Percentiles rank a stretch among this genome's conserved stretches.
Conservation (phyloP, 1,140 invertebrate species). For the Listronotus bonariensis region DNA sequence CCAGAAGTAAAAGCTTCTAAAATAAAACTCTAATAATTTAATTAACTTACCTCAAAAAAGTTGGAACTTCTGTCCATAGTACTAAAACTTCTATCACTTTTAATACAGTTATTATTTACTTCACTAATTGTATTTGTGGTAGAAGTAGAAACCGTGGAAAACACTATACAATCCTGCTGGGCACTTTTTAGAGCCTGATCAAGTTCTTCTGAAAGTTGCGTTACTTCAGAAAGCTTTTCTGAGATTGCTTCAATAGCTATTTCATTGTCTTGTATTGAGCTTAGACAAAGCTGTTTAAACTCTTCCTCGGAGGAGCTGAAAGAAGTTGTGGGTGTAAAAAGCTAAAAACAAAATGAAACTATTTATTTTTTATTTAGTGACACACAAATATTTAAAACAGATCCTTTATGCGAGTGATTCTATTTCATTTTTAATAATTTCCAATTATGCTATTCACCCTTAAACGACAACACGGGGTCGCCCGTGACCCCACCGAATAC, state of each 20-base stretch:
- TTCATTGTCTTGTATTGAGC: slow-evolving; percentile 57
- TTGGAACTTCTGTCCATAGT: slow-evolving; percentile 33
- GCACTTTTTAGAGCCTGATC: slow-evolving; percentile 64
- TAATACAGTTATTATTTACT: slow-evolving; percentile 20
- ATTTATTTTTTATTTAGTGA: too few species aligned
- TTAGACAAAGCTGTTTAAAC: slow-evolving; percentile 36
- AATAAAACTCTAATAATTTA: too few species aligned
- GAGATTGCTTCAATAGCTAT: slow-evolving; percentile 70
- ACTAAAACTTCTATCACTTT: slow-evolving; percentile 6
- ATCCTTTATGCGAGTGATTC: too few species aligned
- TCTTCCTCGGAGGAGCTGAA: slow-evolving; percentile 20
- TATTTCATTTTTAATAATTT: too few species aligned
- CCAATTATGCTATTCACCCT: too few species aligned
- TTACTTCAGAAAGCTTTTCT: slow-evolving; percentile 67
- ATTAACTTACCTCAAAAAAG: slow-evolving; percentile 32
- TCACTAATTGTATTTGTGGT: slow-evolving; percentile 29
- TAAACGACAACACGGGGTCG: too few species aligned
- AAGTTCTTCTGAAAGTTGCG: slow-evolving; percentile 67
- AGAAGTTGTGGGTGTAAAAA: slow-evolving; percentile 18
- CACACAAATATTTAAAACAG: too few species aligned
- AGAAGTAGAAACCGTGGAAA: slow-evolving; percentile 41
- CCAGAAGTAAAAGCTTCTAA: too few species aligned
- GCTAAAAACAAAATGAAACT: slow-evolving; percentile 6
- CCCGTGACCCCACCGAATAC: too few species aligned
- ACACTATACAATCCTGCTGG: slow-evolving; percentile 52